phyloP scores from a whole-genome alignment of 2,888 invertebrate species.

The Reticulitermes lucifugus region DNA sequence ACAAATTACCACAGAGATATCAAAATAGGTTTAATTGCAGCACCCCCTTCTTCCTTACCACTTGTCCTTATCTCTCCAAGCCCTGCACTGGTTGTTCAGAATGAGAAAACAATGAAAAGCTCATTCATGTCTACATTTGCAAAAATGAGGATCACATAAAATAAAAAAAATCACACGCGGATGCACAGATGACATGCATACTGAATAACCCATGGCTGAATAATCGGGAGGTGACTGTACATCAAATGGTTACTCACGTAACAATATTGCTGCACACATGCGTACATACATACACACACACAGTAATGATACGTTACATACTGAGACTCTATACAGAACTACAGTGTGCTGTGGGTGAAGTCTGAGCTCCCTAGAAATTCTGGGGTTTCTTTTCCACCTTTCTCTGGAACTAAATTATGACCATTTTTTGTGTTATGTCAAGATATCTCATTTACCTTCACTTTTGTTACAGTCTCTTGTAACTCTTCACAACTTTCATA shows the following conservation, averaged over 20 bases:
- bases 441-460: not conserved
- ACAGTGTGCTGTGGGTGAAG: not conserved
- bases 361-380: not conserved
- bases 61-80: too few species aligned
- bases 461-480: not conserved
- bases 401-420: not conserved
- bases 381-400: not conserved
- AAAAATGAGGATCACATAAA: too few species aligned
- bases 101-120: too few species aligned
- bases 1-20: too few species aligned
- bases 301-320: not conserved
- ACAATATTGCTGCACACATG: constrained; percentile 10
- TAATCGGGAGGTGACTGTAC: not conserved
- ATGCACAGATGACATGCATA: too few species aligned
- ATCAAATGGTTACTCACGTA: constrained; percentile 36
- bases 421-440: not conserved
- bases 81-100: too few species aligned
- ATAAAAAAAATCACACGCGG: too few species aligned
- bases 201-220: too few species aligned
- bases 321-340: not conserved
- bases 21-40: too few species aligned
- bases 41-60: too few species aligned
- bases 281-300: not conserved
- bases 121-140: too few species aligned
- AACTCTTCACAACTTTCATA: too few species aligned